Evolutionary conservation across 1,140 invertebrate genomes (phyloP), one percentile per base, ranked within the genome.

Genomic region (Pachypsylla venusta): DNA sequence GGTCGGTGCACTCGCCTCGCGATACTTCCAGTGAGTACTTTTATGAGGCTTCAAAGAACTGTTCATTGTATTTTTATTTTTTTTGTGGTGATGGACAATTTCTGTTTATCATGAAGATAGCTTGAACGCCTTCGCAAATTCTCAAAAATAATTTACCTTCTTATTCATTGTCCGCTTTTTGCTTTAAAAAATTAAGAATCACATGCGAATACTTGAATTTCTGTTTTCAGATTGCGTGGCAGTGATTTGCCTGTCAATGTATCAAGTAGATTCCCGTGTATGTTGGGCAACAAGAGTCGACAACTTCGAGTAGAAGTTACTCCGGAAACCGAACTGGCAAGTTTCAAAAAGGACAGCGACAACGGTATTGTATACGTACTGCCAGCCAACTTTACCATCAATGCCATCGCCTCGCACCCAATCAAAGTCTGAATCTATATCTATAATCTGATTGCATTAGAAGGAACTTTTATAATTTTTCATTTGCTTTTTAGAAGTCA

Each of bases 1-100:
- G 14, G 78, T 98, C 25, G 93, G 92, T 20, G 77, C 87, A 39
- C 70, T 98, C 1, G 80, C 79, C 60, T 81, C 82, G 60, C 76
- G 81, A 67, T 89, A 84, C 68, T 73, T 76, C 62, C 77, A 82
- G 87, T 91, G 75, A 79, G 83, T 35, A 35, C 30, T 35, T 35
- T 35, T 35, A 35, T 16, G 30, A 12, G 16, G 30, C 30, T 35
- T 35, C 16, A 35, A 35, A n/a, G n/a, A n/a, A n/a, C n/a, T n/a
- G n/a, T n/a, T n/a, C n/a, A n/a, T n/a, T n/a, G n/a, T n/a, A n/a
- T n/a, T n/a, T n/a, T n/a, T n/a, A n/a, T n/a, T n/a, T n/a, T n/a
- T n/a, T n/a, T n/a, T n/a, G n/a, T n/a, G n/a, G n/a, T n/a, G n/a
- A n/a, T n/a, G n/a, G n/a, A n/a, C n/a, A n/a, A n/a, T n/a, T n/a